phyloP scores from a whole-genome alignment of 1,140 invertebrate genomes.

The Cheumatopsyche charites region DNA sequence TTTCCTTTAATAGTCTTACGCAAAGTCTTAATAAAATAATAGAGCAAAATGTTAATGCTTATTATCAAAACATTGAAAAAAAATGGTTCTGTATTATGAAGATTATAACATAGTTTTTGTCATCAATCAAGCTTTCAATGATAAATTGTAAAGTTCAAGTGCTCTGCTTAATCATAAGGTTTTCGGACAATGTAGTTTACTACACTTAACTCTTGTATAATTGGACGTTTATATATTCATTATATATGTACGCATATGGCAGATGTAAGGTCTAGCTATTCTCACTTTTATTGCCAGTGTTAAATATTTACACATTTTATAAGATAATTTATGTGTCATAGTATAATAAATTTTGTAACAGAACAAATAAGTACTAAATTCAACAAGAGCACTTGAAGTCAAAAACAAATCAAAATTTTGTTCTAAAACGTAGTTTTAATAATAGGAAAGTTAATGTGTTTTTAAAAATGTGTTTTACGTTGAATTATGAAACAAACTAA shows the following conservation, averaged over 20 bases:
- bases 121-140: constrained; percentile 15
- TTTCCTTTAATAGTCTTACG: constrained; percentile 10
- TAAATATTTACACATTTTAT: no score
- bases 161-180: constrained; percentile 10
- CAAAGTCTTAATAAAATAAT: constrained; percentile 10
- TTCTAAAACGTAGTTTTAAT: constrained; percentile 23
- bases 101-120: constrained; percentile 6
- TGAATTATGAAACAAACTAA: constrained; percentile 6
- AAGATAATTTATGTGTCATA: neutral
- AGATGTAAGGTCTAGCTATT: no score
- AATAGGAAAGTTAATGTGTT: constrained; percentile 22
- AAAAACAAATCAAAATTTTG: constrained; percentile 11
- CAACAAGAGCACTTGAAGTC: constrained; percentile 14
- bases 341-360: neutral
- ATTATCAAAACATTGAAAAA: neutral
- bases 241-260: no score
- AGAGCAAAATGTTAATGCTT: constrained; percentile 22
- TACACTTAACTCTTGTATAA: no score
- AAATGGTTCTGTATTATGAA: constrained; percentile 10
- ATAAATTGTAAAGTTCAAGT: constrained; percentile 17
- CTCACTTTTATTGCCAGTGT: no score
- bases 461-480: constrained; percentile 18
- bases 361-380: neutral
- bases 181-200: no score
- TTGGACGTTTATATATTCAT: no score